These are phyloP conservation scores for Ammodramus savannarum DNA, from an alignment of 2,113 vertebrate species.

Conservation along the genomic window DNA sequence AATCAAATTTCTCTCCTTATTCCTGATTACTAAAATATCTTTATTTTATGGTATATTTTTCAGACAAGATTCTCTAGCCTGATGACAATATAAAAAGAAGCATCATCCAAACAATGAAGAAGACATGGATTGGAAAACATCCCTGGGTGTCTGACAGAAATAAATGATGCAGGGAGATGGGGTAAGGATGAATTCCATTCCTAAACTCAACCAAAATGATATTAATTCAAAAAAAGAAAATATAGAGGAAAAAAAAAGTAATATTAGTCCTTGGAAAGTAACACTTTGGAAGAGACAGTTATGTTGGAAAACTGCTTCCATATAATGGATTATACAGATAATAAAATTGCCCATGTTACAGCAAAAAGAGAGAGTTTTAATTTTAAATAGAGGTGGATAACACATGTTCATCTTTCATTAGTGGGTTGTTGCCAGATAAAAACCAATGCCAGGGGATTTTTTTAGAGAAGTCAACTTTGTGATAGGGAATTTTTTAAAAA, in stretches of 20 bases:
- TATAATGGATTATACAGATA: neutral
- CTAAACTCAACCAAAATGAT: neutral
- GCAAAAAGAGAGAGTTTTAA: neutral
- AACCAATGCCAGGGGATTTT: neutral
- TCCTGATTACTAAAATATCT: neutral
- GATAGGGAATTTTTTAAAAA: neutral
- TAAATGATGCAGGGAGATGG: rapidly evolving
- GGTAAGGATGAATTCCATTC: neutral
- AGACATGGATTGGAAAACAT: neutral
- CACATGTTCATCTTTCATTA: neutral
- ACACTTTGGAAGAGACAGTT: neutral
- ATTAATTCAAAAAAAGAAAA: neutral
- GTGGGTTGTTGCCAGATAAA: neutral
- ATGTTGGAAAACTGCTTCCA: neutral
- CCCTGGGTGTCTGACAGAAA: neutral
- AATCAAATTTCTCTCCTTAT: neutral
- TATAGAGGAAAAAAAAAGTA: rapidly evolving
- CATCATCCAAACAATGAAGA: neutral
- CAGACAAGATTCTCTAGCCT: neutral
- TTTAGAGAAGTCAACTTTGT: neutral
- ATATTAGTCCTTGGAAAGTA: neutral
- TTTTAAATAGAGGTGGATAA: neutral
- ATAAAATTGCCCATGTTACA: neutral
- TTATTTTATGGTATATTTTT: neutral
- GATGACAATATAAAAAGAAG: neutral